phyloP scores from a whole-genome alignment of 2,888 invertebrate species.

The Xanthia togata region DNA sequence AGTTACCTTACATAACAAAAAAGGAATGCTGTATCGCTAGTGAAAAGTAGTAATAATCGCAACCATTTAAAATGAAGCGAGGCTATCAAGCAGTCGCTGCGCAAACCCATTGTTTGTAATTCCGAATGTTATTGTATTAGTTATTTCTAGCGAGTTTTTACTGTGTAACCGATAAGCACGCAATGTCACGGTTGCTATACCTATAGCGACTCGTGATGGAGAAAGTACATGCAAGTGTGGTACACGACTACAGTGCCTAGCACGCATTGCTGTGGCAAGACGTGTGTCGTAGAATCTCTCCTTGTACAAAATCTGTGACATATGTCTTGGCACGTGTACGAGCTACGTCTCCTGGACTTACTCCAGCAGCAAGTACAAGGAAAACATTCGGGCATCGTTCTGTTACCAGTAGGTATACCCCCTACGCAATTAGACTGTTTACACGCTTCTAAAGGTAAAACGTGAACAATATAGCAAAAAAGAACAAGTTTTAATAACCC shows the following conservation, averaged over 20 bases:
- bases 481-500: constrained; percentile 36
- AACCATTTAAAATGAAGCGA: constrained; percentile 41
- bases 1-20: constrained; percentile 16
- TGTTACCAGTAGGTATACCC: background rate
- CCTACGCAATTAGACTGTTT: constrained; percentile 34
- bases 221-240: constrained; percentile 73
- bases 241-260: constrained; percentile 18
- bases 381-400: constrained; percentile 22
- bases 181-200: constrained; percentile 73
- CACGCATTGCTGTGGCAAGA: constrained; percentile 14
- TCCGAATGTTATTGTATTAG: constrained; percentile 61
- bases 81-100: constrained; percentile 52
- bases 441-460: constrained; percentile 48
- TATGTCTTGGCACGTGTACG: constrained; percentile 32
- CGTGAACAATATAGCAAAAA: constrained; percentile 50
- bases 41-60: constrained; percentile 24
- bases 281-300: constrained; percentile 29
- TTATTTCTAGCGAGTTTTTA: constrained; percentile 58
- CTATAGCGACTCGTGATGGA: constrained; percentile 64
- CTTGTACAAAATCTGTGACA: constrained; percentile 17
- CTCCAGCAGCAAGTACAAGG: constrained; percentile 32
- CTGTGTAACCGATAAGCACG: constrained; percentile 68
- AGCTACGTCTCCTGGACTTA: constrained; percentile 39
- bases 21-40: constrained; percentile 8
- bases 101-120: constrained; percentile 61